Base-by-base conservation (phyloP, 2,797 vertebrate genomes). In the Sebastes minor region DNA sequence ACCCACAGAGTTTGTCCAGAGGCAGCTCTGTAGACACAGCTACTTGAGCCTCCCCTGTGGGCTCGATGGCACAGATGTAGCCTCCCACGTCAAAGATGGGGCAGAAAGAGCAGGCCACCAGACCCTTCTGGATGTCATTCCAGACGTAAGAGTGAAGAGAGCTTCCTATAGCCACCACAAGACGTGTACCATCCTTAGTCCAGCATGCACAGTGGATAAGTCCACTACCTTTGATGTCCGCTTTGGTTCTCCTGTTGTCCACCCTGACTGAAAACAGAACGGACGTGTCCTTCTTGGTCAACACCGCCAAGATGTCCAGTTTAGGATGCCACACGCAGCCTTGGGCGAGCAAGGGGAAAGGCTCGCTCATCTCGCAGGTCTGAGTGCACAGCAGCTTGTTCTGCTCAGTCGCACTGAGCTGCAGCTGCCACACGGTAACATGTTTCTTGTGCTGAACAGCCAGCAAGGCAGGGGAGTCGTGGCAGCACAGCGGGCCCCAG, bases 321-420 rank as follows among this genome's bases (percentile, higher is more conserved):
- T 95, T 96, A 1, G 99, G 98, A 89, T 99, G 98, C 99, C 99
- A 99, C 55, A 98, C 95, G 0, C 99, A 99, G 88, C 98, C 99
- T 84, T 97, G 98, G 23, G 97, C 94, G 69, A 99, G 96, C 92
- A 99, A 63, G 0, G 97, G 97, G 69, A 97, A 95, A 0, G 97
- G 95, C 80, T 97, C 97, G 6, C 96, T 97, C 81, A 98, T 95
- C 92, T 99, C 98, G 61, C 97, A 98, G 0, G 96, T 97, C 94
- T 97, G 97, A 5, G 96, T 97, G 92, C 97, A 97, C 80, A 97
- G 88, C 71, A 97, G 93, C 80, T 97, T 97, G 94, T 96, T 96
- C 84, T 95, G 96, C 80, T 97, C 97, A 0, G 90, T 75, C 1
- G 94, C 74, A 1, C 94, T 96, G 78, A 96, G 95, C 89, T 96